These are phyloP conservation scores for Pterobdella sp. DNA, from an alignment of 2,888 invertebrate genomes.

Conservation along the genomic window DNA sequence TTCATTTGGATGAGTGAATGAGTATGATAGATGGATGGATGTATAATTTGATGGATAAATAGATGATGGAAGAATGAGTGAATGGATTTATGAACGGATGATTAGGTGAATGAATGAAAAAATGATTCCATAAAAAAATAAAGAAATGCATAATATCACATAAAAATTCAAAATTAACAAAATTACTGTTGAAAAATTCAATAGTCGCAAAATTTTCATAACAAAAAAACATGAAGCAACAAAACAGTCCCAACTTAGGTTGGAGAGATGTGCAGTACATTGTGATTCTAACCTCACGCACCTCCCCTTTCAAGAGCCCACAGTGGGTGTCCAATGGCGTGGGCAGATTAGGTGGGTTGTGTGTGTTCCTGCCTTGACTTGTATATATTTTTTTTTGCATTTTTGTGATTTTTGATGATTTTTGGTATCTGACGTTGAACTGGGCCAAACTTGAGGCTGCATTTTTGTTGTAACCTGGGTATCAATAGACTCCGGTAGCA, in stretches of 20 bases:
- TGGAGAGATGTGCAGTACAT: constrained; percentile 99
- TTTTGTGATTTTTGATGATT: neutral
- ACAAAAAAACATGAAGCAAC: too few relatives aligned
- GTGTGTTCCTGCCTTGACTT: neutral
- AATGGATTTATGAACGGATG: too few relatives aligned
- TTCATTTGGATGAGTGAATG: too few relatives aligned
- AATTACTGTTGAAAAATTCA: neutral
- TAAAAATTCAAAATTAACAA: neutral
- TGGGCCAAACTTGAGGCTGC: neutral
- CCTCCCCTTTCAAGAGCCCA: constrained; percentile 68
- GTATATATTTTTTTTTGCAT: neutral
- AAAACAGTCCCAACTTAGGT: constrained; percentile 65
- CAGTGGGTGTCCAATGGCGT: constrained; percentile 82
- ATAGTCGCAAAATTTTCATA: neutral
- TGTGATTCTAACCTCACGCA: constrained; percentile 86
- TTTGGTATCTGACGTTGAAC: neutral
- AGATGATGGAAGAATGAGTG: too few relatives aligned
- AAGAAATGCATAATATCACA: neutral
- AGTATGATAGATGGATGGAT: too few relatives aligned
- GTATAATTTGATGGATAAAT: too few relatives aligned
- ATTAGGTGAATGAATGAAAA: neutral
- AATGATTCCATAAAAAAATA: too few relatives aligned
- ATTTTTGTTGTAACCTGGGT: neutral
- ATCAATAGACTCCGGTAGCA: neutral
- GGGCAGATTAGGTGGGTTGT: constrained; percentile 53